Base-by-base conservation (phyloP, 2,113 vertebrate species). In the Sylvia atricapilla region DNA sequence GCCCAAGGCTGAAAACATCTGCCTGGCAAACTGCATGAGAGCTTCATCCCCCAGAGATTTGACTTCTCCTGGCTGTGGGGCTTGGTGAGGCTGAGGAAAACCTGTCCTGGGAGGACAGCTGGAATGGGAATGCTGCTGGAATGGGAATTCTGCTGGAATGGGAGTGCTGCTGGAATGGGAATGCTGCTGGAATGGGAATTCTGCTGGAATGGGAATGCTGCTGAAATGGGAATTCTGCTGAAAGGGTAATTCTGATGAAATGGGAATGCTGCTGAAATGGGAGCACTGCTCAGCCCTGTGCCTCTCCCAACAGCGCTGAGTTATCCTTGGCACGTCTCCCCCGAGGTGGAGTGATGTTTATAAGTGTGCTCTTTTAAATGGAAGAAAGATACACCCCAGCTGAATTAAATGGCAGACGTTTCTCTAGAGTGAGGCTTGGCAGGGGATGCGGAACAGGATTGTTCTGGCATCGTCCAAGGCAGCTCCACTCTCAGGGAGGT, bases 341-440 rank as follows among this genome's bases (percentile, higher is more conserved):
- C 13, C 0, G 0, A 44, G 56, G 56, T 85, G 82, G 58, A 93
- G 66, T 8, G 89, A 63, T 94, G 70, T 72, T 95, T 94, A 58
- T 64, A 64, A 92, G 67, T 49, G 41, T 0, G 6, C 28, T 55
- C 41, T 87, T 94, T 67, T 44, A 88, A 94, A 94, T 69, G 43
- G 79, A 94, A 84, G 72, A 63, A 91, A 95, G 90, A 88, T 67
- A 91, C 2, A 73, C 58, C 67, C 58, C 31, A 43, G 72, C 76
- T 81, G 44, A 87, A 49, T 66, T 64, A 89, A 81, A 77, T 11
- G 67, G 37, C 88, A 93, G 74, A 37, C 60, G 9, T 80, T 92
- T 91, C 84, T 58, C 70, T n/a, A 41, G 90, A 21, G 25, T 31
- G 30, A 81, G 82, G 35, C 37, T 77, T 86, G 88, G 64, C 9